Base-by-base conservation (phyloP, 2,113 vertebrate species). In the Mormyrus lacerda region DNA sequence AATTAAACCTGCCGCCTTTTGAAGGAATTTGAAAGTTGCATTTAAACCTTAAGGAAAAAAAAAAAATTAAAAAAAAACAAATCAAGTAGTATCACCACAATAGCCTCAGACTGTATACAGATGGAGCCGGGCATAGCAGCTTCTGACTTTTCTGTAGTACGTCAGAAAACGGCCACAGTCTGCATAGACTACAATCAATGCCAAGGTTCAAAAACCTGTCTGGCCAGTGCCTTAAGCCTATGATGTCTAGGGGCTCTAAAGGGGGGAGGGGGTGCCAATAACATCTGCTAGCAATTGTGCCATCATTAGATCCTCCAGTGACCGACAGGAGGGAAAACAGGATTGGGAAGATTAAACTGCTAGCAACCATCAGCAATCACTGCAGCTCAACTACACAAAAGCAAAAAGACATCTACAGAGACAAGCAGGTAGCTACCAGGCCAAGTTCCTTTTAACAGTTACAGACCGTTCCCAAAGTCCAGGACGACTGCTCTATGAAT, bases 111-210 rank as follows among this genome's bases (percentile, higher is more conserved):
- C 95, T 95, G 94, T 92, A 94, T 21, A 53, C 27, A 79, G 79
- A 47, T 89, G 88, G 79, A 79, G 95, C 93, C 93, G 93, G 89
- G 93, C 92, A 93, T 93, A 95, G 94, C 95, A 95, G 95, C 96
- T 94, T 95, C 95, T 95, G 95, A 96, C 95, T 96, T 97, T 95
- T 96, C 96, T 97, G 95, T 96, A 96, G 92, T 92, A 97, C 94
- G 92, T 94, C 96, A 96, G 96, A 96, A 96, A 95, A 95, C 93
- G 92, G 94, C 95, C 94, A 95, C 93, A 93, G 95, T 95, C 96
- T 94, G 92, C 89, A 39, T 93, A 93, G 73, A 92, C 92, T 69
- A 85, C 92, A 87, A 87, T 92, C 89, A 91, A 44, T 79, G 3
- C 39, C n/a, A 79, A 53, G 19, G 45, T 65, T 90, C 90, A 89